Evolutionary conservation across 2,113 vertebrate species (phyloP).

Genomic region (Azemiops feae): DNA sequence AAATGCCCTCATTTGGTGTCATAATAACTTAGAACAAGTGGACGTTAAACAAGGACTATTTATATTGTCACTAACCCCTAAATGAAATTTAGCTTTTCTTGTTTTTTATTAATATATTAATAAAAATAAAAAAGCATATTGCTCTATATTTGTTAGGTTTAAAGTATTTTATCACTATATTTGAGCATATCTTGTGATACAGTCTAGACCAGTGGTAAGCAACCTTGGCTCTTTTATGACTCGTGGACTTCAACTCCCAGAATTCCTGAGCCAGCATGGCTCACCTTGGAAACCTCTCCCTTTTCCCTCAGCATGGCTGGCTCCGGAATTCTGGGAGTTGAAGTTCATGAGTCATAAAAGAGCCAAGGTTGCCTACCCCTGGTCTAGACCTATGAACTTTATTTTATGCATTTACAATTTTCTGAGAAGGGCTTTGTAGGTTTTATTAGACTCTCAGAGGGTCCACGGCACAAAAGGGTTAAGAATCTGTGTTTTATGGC

Average conservation of each 20-base stretch:
- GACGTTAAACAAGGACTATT: neutral
- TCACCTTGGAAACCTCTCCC: too few species aligned
- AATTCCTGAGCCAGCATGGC: too few species aligned
- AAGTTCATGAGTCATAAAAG: too few species aligned
- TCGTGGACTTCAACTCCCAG: too few species aligned
- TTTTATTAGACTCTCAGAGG: neutral
- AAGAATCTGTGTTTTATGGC: neutral
- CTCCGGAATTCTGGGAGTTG: too few species aligned
- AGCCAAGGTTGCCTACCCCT: too few species aligned
- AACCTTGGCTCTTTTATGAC: too few species aligned
- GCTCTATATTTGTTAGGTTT: too few species aligned
- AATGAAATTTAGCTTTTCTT: neutral
- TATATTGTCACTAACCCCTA: neutral
- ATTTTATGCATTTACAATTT: neutral
- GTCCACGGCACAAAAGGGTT: neutral
- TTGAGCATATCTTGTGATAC: neutral
- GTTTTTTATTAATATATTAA: neutral
- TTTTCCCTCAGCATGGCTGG: too few species aligned
- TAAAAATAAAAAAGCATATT: too few species aligned
- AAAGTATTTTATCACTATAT: too few species aligned
- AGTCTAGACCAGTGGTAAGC: too few species aligned
- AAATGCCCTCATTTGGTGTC: neutral
- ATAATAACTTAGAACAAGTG: neutral
- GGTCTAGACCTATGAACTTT: neutral
- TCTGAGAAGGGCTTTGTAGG: neutral